Evolutionary conservation across 2,113 vertebrate genomes (phyloP).

Genomic region (Chionodraco myersi): DNA sequence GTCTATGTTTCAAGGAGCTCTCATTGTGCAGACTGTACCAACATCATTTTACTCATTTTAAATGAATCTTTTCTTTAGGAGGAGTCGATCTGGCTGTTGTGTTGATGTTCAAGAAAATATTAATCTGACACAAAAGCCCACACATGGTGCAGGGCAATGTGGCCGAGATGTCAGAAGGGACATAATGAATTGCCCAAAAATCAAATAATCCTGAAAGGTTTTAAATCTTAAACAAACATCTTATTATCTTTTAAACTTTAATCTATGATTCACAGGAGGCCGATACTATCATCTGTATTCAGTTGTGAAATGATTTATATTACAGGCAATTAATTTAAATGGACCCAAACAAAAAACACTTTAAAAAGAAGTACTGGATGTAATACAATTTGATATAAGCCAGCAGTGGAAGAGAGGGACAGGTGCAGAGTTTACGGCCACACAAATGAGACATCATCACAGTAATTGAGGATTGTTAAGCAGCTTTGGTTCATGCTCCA

Average conservation of each 20-base stretch:
- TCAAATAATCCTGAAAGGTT: neutral
- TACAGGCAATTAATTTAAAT: slow-evolving; percentile 9
- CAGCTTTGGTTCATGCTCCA: slow-evolving; percentile 49
- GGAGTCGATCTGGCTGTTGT: neutral
- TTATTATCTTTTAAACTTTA: slow-evolving; percentile 16
- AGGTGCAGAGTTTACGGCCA: slow-evolving; percentile 45
- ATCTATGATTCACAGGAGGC: neutral
- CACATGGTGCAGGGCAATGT: slow-evolving; percentile 4
- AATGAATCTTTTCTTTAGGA: neutral
- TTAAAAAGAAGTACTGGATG: slow-evolving; percentile 2
- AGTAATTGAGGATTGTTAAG: slow-evolving; percentile 48
- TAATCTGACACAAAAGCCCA: slow-evolving; percentile 5
- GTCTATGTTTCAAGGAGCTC: neutral
- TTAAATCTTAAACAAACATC: neutral
- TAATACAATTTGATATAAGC: slow-evolving; percentile 7
- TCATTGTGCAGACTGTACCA: slow-evolving; percentile 2
- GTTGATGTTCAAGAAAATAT: slow-evolving; percentile 9
- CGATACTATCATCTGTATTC: slow-evolving; percentile 16
- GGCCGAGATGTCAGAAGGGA: slow-evolving; percentile 1
- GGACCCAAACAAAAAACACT: slow-evolving; percentile 29
- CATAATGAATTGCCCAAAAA: slow-evolving; percentile 12
- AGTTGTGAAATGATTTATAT: slow-evolving; percentile 17
- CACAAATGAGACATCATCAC: slow-evolving; percentile 53
- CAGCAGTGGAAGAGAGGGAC: slow-evolving; percentile 14
- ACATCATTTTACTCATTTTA: slow-evolving; percentile 1